Base-by-base conservation (phyloP, 2,888 invertebrate genomes). In the Thecocarcelia acutangulata region DNA sequence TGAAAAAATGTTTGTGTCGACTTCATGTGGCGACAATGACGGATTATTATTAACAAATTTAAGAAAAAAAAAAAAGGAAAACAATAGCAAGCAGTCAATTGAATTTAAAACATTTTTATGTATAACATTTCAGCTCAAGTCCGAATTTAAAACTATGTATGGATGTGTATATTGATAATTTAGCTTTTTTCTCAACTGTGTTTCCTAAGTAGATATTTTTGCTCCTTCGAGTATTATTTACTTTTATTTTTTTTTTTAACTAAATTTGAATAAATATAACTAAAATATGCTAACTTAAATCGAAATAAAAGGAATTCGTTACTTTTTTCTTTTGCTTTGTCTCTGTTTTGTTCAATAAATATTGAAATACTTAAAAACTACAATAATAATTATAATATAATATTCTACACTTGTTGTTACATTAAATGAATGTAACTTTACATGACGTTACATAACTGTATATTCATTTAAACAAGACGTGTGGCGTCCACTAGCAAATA, bases 241-340 rank as follows among this genome's bases (percentile, higher is more conserved):
- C 42, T 48, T 5, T 61, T 44, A 50, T 50, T 13, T 42, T 52
- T 50, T 48, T 5, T 66, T 74, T 56, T 59, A 82, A 82, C 74
- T 78, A 78, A 82, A 74, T 78, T 82, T 74, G 4, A 54, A 78
- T 75, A 74, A 73, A 76, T 76, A 76, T 76, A 83, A 76, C 83
- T 80, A 80, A 83, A 83, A 80, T 83, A 76, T 68, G 73, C 83
- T 80, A 80, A 83, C 83, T 83, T 80, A 82, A 73, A 78, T 44
- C 21, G 69, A 74, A 75, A 63, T 74, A 33, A 80, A 68, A 80
- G 79, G 66, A 80, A 68, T 70, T 78, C 69, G 48, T 56, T 64
- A 42, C 48, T 56, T 56, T n/a, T 17, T 50, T 56, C 13, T 21
- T 42, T 28, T 28, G 54, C 19, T 28, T 44, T 46, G 8, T 24